Evolutionary conservation across 2,888 invertebrate species (phyloP).

Genomic region (Salticus scenicus): DNA sequence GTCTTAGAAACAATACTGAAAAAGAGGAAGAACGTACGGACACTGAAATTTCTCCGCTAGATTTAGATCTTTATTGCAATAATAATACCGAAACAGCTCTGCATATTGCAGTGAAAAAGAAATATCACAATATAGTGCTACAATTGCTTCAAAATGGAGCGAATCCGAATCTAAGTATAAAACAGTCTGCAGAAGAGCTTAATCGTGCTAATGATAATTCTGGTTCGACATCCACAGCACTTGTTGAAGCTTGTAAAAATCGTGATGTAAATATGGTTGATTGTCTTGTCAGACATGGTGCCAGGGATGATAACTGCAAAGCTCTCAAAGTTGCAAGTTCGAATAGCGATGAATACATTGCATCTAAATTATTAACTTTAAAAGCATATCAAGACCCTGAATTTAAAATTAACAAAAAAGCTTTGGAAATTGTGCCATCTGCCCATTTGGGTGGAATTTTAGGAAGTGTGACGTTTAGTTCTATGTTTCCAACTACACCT

Average conservation of each 20-base stretch:
- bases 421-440: constrained; percentile 80
- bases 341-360: constrained; percentile 84
- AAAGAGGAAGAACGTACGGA: constrained; percentile 72
- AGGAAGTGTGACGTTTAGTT: constrained; percentile 81
- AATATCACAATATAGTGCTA: constrained; percentile 83
- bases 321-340: constrained; percentile 86
- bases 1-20: constrained; percentile 78
- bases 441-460: constrained; percentile 72
- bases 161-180: constrained; percentile 85
- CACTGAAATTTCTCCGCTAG: constrained; percentile 81
- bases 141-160: constrained; percentile 86
- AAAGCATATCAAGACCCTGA: constrained; percentile 92
- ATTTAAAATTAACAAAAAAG: constrained; percentile 92
- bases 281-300: constrained; percentile 85
- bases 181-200: constrained; percentile 76
- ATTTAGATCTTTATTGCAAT: constrained; percentile 84
- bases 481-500: constrained; percentile 87
- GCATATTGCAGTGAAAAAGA: constrained; percentile 86
- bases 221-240: constrained; percentile 75
- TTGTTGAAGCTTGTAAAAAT: constrained; percentile 83
- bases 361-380: constrained; percentile 88
- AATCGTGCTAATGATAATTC: constrained; percentile 59
- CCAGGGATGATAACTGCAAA: constrained; percentile 88
- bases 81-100: constrained; percentile 85
- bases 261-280: constrained; percentile 85